Base-by-base conservation (phyloP, 2,888 invertebrate species). In the Argynnis bischoffii region DNA sequence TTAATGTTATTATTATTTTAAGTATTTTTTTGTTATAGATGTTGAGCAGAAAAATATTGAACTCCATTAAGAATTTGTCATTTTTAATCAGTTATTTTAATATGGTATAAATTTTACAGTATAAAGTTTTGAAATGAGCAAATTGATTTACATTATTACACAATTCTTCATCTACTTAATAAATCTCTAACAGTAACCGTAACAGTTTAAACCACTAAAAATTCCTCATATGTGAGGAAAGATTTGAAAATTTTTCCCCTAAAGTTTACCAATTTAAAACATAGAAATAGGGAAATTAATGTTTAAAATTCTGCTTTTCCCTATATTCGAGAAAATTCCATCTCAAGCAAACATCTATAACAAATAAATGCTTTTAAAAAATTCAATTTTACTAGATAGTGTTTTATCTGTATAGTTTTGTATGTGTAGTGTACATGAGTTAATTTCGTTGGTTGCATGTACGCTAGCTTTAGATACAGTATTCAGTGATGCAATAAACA, bases 401-500 rank as follows among this genome's bases (percentile, higher is more conserved):
- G 85, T 85, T 81, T 82, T 74, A 79, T 55, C 77, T 87, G 83
- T 85, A 82, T 80, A 85, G 81, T 85, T 79, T 71, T 71, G 78
- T 82, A 84, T 81, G 78, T 81, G 78, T 79, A 75, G 77, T 79
- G 79, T 78, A 82, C 79, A 79, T 77, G 76, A 78, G 77, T 83
- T 72, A 75, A 75, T 81, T 80, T 77, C 72, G 77, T 88, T 82
- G 77, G 77, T 81, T 80, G 86, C 86, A 87, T 90, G 89, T 89
- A 88, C 78, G 81, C 85, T 90, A 88, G 89, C 79, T 77, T 84
- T 88, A 89, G 88, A 81, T 76, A 85, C 89, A 88, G 87, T 92
- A 90, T 90, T 90, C 89, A 83, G 83, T 83, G 89, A 90, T 90
- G 89, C 90, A 92, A 91, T 92, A 92, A 91, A 90, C 80, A 82